phyloP scores from a whole-genome alignment of 2,113 vertebrate species.

The Trichechus manatus region DNA sequence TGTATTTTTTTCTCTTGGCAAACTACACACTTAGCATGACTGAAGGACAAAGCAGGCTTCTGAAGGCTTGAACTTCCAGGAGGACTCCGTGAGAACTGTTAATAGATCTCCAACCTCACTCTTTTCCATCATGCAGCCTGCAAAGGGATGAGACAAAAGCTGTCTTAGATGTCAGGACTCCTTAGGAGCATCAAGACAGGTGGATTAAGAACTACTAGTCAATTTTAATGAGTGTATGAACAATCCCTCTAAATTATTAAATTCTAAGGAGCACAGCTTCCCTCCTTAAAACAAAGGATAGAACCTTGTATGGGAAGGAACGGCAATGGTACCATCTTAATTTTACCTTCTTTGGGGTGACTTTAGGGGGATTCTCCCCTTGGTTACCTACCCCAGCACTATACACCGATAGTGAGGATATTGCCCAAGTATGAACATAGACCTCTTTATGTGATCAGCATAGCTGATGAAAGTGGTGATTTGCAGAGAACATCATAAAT shows the following conservation, averaged over 20 bases:
- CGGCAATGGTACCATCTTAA: background rate
- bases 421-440: background rate
- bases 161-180: background rate
- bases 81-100: background rate
- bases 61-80: background rate
- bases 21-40: background rate
- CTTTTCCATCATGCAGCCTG: background rate
- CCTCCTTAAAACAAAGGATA: background rate
- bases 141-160: background rate
- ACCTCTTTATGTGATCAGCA: background rate
- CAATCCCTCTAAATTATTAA: background rate
- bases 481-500: background rate
- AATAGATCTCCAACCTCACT: background rate
- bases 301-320: background rate
- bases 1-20: background rate
- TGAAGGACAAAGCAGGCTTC: background rate
- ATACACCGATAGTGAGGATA: no score
- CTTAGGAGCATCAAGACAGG: background rate
- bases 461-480: background rate
- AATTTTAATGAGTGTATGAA: background rate
- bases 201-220: background rate
- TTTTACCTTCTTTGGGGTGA: background rate
- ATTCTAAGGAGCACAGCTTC: background rate
- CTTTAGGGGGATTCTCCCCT: background rate
- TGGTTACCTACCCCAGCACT: background rate